phyloP scores from a whole-genome alignment of 2,888 invertebrate species.

The Troglohyphantes excavatus region DNA sequence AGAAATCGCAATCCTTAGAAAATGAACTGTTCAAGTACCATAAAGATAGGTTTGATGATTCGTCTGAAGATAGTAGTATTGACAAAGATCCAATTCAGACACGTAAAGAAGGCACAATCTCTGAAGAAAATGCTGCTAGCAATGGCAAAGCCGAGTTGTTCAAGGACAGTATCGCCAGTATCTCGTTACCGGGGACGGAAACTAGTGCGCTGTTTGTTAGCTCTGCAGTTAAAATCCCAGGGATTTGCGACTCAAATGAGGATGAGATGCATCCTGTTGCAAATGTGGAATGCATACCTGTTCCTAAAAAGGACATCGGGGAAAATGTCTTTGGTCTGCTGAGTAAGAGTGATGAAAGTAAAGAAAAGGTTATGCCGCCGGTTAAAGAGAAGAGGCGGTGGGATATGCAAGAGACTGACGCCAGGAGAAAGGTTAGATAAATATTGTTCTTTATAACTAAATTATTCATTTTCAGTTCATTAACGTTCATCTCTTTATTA shows the following conservation, averaged over 20 bases:
- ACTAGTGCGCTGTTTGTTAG: neutral
- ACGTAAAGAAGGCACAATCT: neutral
- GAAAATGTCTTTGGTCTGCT: neutral
- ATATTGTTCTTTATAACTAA: no score
- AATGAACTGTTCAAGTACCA: neutral
- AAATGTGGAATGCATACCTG: no score
- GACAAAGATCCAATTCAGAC: neutral
- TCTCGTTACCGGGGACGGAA: neutral
- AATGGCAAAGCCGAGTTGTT: neutral
- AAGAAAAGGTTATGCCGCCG: neutral
- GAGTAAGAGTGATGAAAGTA: neutral
- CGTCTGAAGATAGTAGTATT: no score
- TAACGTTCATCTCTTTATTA: no score
- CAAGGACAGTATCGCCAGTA: neutral
- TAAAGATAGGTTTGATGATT: neutral
- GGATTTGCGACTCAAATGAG: slow-evolving; percentile 19
- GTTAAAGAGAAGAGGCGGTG: slow-evolving; percentile 18
- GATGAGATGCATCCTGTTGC: neutral
- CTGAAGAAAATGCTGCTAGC: neutral
- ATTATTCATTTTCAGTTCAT: no score
- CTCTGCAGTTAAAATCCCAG: neutral
- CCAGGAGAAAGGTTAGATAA: neutral
- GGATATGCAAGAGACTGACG: slow-evolving; percentile 32
- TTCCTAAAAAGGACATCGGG: neutral
- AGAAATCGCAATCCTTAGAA: neutral